Evolutionary conservation across 1,140 invertebrate species (phyloP).

Genomic region (Luehdorfia chinensis): DNA sequence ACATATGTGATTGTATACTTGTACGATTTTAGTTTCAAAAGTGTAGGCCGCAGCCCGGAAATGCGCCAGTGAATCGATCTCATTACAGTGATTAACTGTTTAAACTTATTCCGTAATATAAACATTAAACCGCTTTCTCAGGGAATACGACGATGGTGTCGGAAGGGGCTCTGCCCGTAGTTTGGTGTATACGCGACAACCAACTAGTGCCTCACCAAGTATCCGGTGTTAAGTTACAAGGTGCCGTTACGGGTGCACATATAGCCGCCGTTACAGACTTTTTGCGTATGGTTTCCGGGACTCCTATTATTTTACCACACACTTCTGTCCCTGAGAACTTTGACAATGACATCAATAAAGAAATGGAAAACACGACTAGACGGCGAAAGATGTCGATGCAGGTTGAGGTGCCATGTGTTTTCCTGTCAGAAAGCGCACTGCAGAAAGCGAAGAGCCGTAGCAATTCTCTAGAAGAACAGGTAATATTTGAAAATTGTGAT

Average conservation of each 20-base stretch:
- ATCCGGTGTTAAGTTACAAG: slow-evolving; percentile 80
- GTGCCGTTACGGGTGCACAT: slow-evolving; percentile 79
- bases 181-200: slow-evolving; percentile 82
- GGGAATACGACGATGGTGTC: slow-evolving; percentile 75
- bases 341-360: slow-evolving; percentile 65
- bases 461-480: slow-evolving; percentile 65
- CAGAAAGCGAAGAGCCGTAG: slow-evolving; percentile 64
- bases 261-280: slow-evolving; percentile 80
- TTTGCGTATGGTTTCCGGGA: slow-evolving; percentile 78
- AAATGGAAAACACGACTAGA: slow-evolving; percentile 59
- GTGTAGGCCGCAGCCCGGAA: slow-evolving; percentile 52
- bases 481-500: slow-evolving; percentile 49
- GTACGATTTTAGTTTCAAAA: slow-evolving; percentile 48
- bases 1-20: slow-evolving; percentile 49
- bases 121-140: slow-evolving; percentile 20
- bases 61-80: slow-evolving; percentile 44
- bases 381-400: slow-evolving; percentile 73
- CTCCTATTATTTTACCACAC: slow-evolving; percentile 77
- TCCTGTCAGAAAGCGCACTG: slow-evolving; percentile 68
- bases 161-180: slow-evolving; percentile 77
- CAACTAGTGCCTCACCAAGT: slow-evolving; percentile 80
- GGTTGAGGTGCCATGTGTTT: slow-evolving; percentile 75
- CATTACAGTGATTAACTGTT: slow-evolving; percentile 25
- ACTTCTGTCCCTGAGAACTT: slow-evolving; percentile 59
- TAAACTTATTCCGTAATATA: slow-evolving; percentile 17